Conservation (phyloP, 2,113 vertebrate species). For the Hemiscyllium ocellatum region DNA sequence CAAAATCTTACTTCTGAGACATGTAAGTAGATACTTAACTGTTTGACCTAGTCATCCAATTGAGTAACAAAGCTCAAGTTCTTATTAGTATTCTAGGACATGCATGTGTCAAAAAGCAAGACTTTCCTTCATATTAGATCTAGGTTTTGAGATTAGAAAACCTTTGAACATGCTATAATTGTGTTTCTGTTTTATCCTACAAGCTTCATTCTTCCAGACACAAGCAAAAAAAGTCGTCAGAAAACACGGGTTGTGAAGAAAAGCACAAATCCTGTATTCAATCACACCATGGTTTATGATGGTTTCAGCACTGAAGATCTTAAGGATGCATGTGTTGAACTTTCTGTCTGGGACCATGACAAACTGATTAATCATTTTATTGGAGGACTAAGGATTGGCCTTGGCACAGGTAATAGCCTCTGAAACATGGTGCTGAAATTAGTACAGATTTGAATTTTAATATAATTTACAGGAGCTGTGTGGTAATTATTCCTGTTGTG, state of each 20-base stretch:
- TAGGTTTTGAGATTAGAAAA: not conserved
- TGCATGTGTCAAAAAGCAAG: not conserved
- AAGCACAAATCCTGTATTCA: slow-evolving; percentile 75
- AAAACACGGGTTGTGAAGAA: slow-evolving; percentile 77
- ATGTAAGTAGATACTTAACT: not conserved
- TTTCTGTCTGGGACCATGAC: slow-evolving; percentile 89
- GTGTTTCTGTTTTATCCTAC: slow-evolving; percentile 40
- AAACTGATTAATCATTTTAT: slow-evolving; percentile 76
- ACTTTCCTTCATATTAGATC: not conserved
- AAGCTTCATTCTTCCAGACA: slow-evolving; percentile 81
- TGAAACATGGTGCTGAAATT: not conserved
- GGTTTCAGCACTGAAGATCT: slow-evolving; percentile 76
- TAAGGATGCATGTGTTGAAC: slow-evolving; percentile 76
- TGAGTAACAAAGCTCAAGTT: not conserved
- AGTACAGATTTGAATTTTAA: not conserved
- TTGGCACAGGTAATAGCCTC: slow-evolving; percentile 71
- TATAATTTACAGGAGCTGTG: not conserved
- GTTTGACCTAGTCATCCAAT: not conserved
- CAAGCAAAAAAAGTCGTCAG: slow-evolving; percentile 74
- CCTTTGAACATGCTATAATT: not conserved
- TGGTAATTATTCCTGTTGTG: not conserved
- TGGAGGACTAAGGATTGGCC: slow-evolving; percentile 79
- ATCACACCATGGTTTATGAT: slow-evolving; percentile 93
- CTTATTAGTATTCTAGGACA: not conserved
- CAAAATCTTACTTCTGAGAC: not conserved